A percentile compares a stretch with the other conserved stretches of the same genome.
Conservation (phyloP, 2,888 invertebrate genomes). For the Chironomus tentans region DNA sequence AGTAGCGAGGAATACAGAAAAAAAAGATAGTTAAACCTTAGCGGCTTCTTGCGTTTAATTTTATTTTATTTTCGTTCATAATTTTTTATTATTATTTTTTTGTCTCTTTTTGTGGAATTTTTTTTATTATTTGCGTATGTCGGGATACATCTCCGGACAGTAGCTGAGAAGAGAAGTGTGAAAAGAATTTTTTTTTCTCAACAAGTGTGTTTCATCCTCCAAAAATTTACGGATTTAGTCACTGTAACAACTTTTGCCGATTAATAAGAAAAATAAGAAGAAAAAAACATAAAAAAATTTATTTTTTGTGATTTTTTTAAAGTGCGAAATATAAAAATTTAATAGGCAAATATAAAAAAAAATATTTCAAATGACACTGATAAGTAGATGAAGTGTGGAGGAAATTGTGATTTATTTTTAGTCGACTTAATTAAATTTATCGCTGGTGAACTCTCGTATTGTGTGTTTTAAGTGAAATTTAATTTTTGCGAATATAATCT, state of each 20-base stretch:
- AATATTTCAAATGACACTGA: conserved; percentile 1
- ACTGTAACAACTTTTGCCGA: too few relatives aligned
- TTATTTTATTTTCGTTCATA: not conserved
- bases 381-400: conserved; percentile 1
- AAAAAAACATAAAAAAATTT: not conserved
- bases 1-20: conserved; percentile 13
- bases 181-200: too few relatives aligned
- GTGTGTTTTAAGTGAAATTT: too few relatives aligned
- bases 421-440: conserved; percentile 20
- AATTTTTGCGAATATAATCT: too few relatives aligned
- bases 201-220: too few relatives aligned
- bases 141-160: not conserved
- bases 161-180: not conserved
- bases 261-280: not conserved
- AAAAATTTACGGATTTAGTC: too few relatives aligned
- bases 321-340: not conserved
- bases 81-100: not conserved
- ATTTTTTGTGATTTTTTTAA: not conserved
- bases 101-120: not conserved
- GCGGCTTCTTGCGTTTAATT: not conserved
- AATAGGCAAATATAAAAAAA: not conserved
- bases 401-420: conserved; percentile 25
- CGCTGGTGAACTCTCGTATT: not conserved
- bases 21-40: not conserved
- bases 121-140: not conserved